Conservation (phyloP, 2,797 vertebrate genomes). For the Sebastes oblongus region DNA sequence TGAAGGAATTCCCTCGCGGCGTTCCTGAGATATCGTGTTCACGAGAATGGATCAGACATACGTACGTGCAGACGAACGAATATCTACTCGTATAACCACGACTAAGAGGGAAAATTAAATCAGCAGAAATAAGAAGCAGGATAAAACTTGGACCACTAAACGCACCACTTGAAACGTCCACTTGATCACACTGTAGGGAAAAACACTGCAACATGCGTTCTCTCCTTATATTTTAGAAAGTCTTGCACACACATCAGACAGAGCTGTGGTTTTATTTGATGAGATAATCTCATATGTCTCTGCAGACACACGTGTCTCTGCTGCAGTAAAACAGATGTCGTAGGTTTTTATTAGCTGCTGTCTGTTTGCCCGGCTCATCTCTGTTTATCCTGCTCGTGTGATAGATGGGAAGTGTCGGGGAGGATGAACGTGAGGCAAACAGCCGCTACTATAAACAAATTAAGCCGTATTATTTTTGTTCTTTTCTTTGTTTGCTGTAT, state of each 20-base stretch:
- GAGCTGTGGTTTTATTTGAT: neutral
- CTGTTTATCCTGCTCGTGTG: slow-evolving; percentile 2
- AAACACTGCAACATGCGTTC: neutral
- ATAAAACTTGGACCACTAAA: neutral
- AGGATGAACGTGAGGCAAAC: neutral
- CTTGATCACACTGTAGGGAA: neutral
- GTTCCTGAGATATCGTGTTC: no score
- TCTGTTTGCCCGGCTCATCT: slow-evolving; percentile 5
- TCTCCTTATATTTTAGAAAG: neutral
- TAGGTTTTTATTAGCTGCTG: neutral
- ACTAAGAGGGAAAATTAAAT: neutral
- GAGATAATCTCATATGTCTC: slow-evolving; percentile 1
- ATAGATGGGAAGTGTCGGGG: neutral
- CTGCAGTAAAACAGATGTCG: neutral
- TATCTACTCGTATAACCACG: neutral
- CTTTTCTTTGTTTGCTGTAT: neutral
- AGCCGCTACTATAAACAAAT: neutral
- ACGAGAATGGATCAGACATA: no score
- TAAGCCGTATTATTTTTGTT: neutral
- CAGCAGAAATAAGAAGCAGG: neutral
- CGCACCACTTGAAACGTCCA: neutral
- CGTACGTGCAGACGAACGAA: neutral
- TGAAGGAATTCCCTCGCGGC: no score
- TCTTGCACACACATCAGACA: neutral
- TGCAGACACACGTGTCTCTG: accelerated